Evolutionary conservation across 2,113 vertebrate genomes (phyloP).

Genomic region (Centrocercus urophasianus): DNA sequence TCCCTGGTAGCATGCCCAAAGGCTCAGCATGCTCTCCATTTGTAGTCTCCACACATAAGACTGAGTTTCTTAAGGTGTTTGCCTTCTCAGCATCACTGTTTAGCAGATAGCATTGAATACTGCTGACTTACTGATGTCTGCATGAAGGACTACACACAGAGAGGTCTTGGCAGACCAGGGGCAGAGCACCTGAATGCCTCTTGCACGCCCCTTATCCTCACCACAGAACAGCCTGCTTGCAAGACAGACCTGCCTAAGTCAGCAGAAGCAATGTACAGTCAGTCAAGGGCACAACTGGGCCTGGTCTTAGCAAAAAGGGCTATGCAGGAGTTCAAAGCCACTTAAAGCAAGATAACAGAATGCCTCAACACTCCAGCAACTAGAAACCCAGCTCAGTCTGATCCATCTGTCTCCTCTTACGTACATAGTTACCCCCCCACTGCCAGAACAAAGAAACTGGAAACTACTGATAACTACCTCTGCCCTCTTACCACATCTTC

Average conservation of each 20-base stretch:
- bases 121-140: fast-evolving
- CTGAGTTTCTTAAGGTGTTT: neutral
- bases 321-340: neutral
- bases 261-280: neutral
- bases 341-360: neutral
- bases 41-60: neutral
- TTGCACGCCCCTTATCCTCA: neutral
- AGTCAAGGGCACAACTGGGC: neutral
- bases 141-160: neutral
- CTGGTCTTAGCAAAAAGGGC: neutral
- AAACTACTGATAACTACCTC: neutral
- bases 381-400: neutral
- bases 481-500: conserved; percentile 15
- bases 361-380: neutral
- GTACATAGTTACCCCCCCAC: neutral
- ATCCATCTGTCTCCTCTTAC: neutral
- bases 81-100: neutral
- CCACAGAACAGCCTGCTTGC: neutral
- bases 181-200: neutral
- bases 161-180: neutral
- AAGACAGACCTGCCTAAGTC: neutral
- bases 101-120: neutral
- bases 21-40: neutral
- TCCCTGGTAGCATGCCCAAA: neutral
- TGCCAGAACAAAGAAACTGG: neutral